These are phyloP conservation scores for Micronisus gabar DNA, from an alignment of 2,113 vertebrate genomes.

Conservation along the genomic window DNA sequence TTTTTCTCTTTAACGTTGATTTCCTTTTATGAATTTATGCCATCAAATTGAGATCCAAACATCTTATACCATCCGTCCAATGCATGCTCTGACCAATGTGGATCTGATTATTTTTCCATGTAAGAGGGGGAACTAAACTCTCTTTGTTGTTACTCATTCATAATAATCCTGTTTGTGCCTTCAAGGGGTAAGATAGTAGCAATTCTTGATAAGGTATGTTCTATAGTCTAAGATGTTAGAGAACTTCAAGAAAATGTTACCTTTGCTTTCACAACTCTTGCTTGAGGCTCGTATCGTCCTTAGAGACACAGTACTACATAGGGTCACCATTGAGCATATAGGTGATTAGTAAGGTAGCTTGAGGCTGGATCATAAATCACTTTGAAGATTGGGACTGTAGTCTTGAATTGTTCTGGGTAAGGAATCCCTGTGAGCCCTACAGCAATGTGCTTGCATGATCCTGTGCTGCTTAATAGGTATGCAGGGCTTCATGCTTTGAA, in stretches of 20 bases:
- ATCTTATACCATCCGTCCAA: background rate
- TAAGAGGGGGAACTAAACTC: background rate
- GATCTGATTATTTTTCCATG: background rate
- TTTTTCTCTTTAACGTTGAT: background rate
- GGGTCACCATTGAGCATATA: background rate
- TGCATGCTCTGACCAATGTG: background rate
- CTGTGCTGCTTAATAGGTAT: background rate
- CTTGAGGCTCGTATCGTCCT: background rate
- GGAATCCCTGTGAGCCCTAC: background rate
- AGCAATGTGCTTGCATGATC: constrained; percentile 7
- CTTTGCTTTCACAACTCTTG: background rate
- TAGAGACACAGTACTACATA: background rate
- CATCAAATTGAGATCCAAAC: background rate
- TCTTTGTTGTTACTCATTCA: background rate
- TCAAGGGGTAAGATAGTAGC: background rate
- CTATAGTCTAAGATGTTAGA: background rate
- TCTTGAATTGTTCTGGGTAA: background rate
- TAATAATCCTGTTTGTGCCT: background rate
- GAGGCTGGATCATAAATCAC: constrained; percentile 30
- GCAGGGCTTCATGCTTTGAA: background rate
- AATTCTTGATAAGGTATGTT: background rate
- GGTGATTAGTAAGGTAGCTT: background rate
- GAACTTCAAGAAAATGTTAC: background rate
- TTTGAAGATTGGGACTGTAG: background rate
- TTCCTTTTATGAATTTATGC: background rate